A percentile compares a stretch with the other conserved stretches of the same genome.
Conservation (phyloP, 2,888 invertebrate genomes). For the Pristionchus fissidentatus region DNA sequence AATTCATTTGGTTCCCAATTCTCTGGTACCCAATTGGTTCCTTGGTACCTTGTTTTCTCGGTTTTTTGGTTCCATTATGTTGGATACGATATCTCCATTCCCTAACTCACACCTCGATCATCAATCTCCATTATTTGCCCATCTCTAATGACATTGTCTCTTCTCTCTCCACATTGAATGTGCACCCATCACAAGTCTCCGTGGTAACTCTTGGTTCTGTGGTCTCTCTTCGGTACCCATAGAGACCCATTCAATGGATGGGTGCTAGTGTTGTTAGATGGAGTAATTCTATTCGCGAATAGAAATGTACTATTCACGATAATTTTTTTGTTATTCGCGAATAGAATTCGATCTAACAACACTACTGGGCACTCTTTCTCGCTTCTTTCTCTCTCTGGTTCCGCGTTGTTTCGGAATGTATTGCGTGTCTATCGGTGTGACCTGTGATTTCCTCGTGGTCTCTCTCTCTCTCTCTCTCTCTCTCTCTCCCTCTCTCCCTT, state of each 20-base stretch:
- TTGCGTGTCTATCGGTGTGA: too few relatives aligned
- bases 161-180: neutral
- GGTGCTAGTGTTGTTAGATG: too few relatives aligned
- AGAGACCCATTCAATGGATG: too few relatives aligned
- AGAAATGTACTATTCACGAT: too few relatives aligned
- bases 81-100: too few relatives aligned
- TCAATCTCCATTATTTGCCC: slow-evolving; percentile 26
- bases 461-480: too few relatives aligned
- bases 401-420: neutral
- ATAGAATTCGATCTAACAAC: too few relatives aligned
- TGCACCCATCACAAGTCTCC: slow-evolving; percentile 4
- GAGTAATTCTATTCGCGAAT: too few relatives aligned
- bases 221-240: neutral
- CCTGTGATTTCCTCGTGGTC: too few relatives aligned
- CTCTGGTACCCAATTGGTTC: neutral
- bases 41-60: neutral
- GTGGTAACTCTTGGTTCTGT: neutral
- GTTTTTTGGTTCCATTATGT: neutral
- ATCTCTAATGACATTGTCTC: slow-evolving; percentile 26
- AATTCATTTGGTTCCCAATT: neutral
- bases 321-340: too few relatives aligned
- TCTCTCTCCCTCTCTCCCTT: too few relatives aligned
- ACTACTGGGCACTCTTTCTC: too few relatives aligned
- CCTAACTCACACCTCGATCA: neutral
- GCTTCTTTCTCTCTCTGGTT: neutral